Evolutionary conservation across 1,140 invertebrate species (phyloP).

Genomic region (Drosophila sp.): DNA sequence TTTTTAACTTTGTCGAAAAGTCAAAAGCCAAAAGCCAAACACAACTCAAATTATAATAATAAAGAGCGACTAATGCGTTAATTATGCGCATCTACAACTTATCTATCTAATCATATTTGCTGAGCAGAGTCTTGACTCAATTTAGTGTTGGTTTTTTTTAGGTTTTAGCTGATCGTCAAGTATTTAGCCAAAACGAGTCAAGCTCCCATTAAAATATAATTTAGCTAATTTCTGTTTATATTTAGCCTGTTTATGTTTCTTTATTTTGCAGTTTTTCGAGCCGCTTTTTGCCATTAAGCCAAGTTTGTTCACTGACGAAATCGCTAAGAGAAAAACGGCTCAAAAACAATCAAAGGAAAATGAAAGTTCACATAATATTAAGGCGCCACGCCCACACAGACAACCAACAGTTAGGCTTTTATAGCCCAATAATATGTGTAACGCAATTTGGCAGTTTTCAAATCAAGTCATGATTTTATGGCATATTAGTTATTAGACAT

Average conservation of each 20-base stretch:
- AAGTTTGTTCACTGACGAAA: slow-evolving; percentile 5
- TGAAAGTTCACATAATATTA: slow-evolving; percentile 35
- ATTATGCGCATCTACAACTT: slow-evolving; percentile 52
- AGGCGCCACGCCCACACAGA: slow-evolving; percentile 26
- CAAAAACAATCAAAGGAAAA: slow-evolving; percentile 24
- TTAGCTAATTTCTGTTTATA: slow-evolving; percentile 52
- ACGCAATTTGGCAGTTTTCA: slow-evolving; percentile 14
- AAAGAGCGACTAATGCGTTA: slow-evolving; percentile 50
- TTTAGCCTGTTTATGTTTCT: slow-evolving; percentile 41
- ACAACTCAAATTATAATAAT: slow-evolving; percentile 44
- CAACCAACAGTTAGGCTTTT: slow-evolving; percentile 2
- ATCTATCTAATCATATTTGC: slow-evolving; percentile 24
- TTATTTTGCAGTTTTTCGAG: slow-evolving; percentile 22
- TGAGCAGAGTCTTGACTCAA: slow-evolving; percentile 2
- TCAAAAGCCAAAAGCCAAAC: slow-evolving; percentile 18
- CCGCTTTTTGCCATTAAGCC: slow-evolving; percentile 28
- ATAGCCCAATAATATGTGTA: neutral
- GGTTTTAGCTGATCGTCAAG: slow-evolving; percentile 13
- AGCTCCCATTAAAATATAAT: slow-evolving; percentile 55
- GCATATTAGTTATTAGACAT: neutral
- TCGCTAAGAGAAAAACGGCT: neutral
- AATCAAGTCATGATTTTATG: neutral
- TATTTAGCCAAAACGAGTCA: slow-evolving; percentile 41
- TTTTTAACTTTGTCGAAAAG: neutral
- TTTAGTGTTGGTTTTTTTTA: slow-evolving; percentile 13